These are phyloP conservation scores for Drosophila testacea DNA, from an alignment of 2,888 invertebrate genomes.

Conservation along the genomic window DNA sequence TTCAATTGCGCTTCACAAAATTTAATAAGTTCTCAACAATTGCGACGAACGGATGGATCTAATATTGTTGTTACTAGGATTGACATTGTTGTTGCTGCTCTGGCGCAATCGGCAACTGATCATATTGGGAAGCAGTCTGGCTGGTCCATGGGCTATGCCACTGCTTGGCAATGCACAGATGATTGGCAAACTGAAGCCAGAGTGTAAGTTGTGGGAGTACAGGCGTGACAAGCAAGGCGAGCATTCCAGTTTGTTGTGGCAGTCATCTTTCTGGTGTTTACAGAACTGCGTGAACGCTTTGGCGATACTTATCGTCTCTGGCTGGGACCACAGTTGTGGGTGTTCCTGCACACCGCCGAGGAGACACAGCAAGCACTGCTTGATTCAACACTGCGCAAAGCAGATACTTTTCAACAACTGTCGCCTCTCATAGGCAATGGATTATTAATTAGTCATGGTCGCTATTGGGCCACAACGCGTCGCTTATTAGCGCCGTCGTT, in stretches of 20 bases:
- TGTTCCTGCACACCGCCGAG: slow-evolving; percentile 81
- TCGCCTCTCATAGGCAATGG: slow-evolving; percentile 82
- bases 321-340: slow-evolving; percentile 83
- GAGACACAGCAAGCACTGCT: slow-evolving; percentile 81
- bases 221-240: neutral
- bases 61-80: slow-evolving; percentile 25
- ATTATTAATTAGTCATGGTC: slow-evolving; percentile 82
- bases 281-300: slow-evolving; percentile 73
- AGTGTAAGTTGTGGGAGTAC: slow-evolving; percentile 67
- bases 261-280: slow-evolving; percentile 78
- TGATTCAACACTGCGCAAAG: slow-evolving; percentile 73
- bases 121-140: slow-evolving; percentile 66
- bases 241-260: slow-evolving; percentile 3
- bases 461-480: slow-evolving; percentile 88
- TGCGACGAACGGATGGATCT: slow-evolving; percentile 30
- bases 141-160: slow-evolving; percentile 83
- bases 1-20: neutral
- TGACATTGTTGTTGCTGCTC: slow-evolving; percentile 43
- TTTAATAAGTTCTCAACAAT: slow-evolving; percentile 5
- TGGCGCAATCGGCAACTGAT: slow-evolving; percentile 63
- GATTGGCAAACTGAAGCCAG: slow-evolving; percentile 81
- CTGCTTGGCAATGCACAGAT: slow-evolving; percentile 83
- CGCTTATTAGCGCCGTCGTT: slow-evolving; percentile 91
- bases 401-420: slow-evolving; percentile 79
- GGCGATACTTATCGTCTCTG: slow-evolving; percentile 80